Conservation (phyloP, 2,797 vertebrate species). For the Monodelphis domestica region DNA sequence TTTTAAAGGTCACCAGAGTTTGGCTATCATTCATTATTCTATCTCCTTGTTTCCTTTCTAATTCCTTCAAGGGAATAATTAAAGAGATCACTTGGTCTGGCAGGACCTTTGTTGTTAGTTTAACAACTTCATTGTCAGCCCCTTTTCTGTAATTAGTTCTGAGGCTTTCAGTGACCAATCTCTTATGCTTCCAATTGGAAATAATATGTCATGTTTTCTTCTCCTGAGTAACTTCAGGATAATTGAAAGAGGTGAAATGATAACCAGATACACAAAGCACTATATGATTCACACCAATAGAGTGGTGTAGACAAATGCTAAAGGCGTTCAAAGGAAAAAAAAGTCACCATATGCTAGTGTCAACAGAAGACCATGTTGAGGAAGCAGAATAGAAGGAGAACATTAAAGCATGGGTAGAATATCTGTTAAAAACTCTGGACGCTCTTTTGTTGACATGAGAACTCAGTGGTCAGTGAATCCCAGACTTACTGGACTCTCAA, state of each 20-base stretch:
- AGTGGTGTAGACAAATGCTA: neutral
- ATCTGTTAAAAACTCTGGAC: neutral
- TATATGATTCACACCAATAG: neutral
- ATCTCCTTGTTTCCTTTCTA: neutral
- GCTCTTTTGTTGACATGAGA: neutral
- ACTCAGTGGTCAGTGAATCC: neutral
- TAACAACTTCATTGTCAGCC: neutral
- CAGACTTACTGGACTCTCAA: neutral
- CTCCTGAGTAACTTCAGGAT: neutral
- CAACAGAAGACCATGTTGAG: neutral
- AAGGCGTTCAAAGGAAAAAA: neutral
- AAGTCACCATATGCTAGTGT: neutral
- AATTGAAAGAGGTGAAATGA: neutral
- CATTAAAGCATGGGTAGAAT: neutral
- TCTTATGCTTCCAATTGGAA: neutral
- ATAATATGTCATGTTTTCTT: neutral
- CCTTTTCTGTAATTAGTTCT: neutral
- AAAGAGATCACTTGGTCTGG: neutral
- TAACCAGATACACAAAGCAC: neutral
- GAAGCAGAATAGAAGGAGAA: neutral
- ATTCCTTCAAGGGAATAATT: neutral
- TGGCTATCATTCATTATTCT: neutral
- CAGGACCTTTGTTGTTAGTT: neutral
- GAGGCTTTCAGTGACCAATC: neutral
- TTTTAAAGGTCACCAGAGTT: neutral